phyloP scores from a whole-genome alignment of 1,140 invertebrate species.

The Anastrepha ludens region DNA sequence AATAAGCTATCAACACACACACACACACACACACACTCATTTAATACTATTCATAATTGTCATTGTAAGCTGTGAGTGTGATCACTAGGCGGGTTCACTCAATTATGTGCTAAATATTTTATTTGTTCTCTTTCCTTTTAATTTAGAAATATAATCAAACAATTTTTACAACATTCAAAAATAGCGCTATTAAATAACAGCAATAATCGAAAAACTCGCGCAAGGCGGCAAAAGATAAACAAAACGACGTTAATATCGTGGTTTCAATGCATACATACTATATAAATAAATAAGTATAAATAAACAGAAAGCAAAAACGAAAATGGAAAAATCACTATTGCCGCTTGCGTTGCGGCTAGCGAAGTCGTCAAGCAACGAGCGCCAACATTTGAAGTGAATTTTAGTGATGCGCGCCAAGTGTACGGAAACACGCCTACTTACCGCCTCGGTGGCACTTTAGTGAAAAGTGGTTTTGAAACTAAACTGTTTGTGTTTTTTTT shows the following conservation, averaged over 20 bases:
- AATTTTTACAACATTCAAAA: conserved; percentile 31
- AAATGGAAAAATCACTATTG: conserved; percentile 40
- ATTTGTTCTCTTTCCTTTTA: conserved; percentile 1
- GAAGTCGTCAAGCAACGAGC: neutral
- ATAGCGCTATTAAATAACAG: conserved; percentile 30
- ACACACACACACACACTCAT: too few relatives aligned
- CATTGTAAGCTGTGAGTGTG: neutral
- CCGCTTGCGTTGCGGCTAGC: conserved; percentile 14
- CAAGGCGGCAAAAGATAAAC: conserved; percentile 26
- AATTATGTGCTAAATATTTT: neutral
- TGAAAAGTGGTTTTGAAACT: neutral
- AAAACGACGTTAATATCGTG: neutral
- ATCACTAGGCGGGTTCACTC: neutral
- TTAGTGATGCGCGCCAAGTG: neutral
- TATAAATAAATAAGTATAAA: conserved; percentile 11
- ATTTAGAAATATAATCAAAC: neutral
- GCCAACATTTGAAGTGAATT: neutral
- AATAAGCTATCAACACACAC: too few relatives aligned
- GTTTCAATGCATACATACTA: neutral
- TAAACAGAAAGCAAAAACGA: neutral
- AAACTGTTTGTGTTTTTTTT: neutral
- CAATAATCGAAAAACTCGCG: neutral
- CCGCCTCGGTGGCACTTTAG: too few relatives aligned
- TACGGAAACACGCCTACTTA: neutral
- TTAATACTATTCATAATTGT: neutral